Conservation (phyloP, 2,113 vertebrate genomes). For the Mobula birostris region DNA sequence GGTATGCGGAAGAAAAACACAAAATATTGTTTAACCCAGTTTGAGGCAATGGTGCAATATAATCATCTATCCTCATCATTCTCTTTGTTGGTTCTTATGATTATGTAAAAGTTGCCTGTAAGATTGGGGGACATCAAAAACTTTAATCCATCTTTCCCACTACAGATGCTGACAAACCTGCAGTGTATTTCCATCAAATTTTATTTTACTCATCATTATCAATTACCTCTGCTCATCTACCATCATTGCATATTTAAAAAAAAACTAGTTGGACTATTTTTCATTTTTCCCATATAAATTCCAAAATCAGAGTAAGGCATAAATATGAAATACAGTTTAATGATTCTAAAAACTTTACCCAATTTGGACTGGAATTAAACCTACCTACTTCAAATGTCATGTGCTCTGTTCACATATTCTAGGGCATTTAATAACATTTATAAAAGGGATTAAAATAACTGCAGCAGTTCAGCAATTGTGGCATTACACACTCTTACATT, state of each 20-base stretch:
- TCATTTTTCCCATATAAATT: background rate
- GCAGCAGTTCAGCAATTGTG: background rate
- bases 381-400: background rate
- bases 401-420: background rate
- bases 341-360: background rate
- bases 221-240: background rate
- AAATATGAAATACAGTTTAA: background rate
- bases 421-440: background rate
- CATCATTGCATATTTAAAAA: background rate
- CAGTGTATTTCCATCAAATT: background rate
- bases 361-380: background rate
- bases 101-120: background rate
- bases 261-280: background rate
- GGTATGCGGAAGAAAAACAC: background rate
- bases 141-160: background rate
- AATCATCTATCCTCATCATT: too few species aligned
- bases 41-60: background rate
- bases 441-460: background rate
- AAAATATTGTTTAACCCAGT: background rate
- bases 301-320: background rate
- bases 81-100: background rate
- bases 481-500: too few species aligned
- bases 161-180: background rate
- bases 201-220: background rate
- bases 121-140: background rate